Base-by-base conservation (phyloP, 2,888 invertebrate species). In the Pandemis corylana region DNA sequence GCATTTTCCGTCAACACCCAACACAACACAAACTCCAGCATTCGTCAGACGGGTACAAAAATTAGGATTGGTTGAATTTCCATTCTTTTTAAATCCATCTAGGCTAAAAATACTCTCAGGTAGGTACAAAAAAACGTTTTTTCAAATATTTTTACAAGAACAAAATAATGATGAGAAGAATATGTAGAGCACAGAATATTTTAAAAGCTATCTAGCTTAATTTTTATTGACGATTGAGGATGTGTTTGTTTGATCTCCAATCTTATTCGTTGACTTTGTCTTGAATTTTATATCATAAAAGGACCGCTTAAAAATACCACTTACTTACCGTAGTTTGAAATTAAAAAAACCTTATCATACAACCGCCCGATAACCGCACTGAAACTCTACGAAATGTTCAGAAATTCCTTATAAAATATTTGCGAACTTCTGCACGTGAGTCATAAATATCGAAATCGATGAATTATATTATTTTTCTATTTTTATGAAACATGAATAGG, bases 281-380 rank as follows among this genome's bases (percentile, higher is more conserved):
- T 65, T 28, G 53, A 63, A 59, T 12, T 59, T 59, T 5, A 59
- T 44, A 70, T 61, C 72, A 71, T 72, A 71, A 76, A 76, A 71
- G 74, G 77, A 76, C 76, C 71, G 78, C 81, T 83, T 79, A 80
- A 83, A 80, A 83, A 76, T 79, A 73, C 78, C 78, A 89, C 90
- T 90, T 82, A 89, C 91, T 90, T 83, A 92, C 93, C 90, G 82
- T 80, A 84, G 79, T 86, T 81, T 83, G 81, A 86, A 91, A 90
- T 86, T 85, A 84, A 84, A 87, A 36, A 87, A 85, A 85, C 79
- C 83, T 86, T 85, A 84, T 85, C 85, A 79, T 78, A 78, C 78
- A 80, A 79, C 76, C 28, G 62, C 61, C 66, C 75, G 66, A 74
- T 74, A 69, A 66, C 68, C 68, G 67, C 80, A 80, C 80, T 77